Conservation (phyloP, 1,140 invertebrate genomes). For the Argopecten irradians region DNA sequence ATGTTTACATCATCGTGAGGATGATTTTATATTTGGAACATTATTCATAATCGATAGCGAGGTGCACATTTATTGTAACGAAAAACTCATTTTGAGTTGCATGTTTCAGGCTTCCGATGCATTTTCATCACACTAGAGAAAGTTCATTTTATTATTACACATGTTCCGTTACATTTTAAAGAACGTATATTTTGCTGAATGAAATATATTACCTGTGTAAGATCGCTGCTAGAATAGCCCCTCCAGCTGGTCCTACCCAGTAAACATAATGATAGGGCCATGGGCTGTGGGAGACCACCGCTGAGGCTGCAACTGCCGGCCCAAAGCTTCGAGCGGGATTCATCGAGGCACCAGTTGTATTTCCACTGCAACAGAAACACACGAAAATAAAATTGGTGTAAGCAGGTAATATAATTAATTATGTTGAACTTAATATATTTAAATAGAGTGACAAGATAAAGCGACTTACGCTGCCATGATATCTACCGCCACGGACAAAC, state of each 20-base stretch:
- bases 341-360: constrained; percentile 75
- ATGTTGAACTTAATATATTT: neutral
- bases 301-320: constrained; percentile 68
- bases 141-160: no score
- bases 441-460: neutral
- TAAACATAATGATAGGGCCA: constrained; percentile 76
- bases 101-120: no score
- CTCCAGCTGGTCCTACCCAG: constrained; percentile 73
- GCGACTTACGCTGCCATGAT: constrained; percentile 68
- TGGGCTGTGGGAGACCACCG: constrained; percentile 39
- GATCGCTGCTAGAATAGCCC: constrained; percentile 64
- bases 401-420: neutral
- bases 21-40: no score
- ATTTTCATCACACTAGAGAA: no score
- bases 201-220: constrained; percentile 66
- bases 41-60: no score
- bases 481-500: constrained; percentile 69
- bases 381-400: neutral
- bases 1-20: neutral
- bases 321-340: constrained; percentile 77
- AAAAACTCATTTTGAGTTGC: no score
- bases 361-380: constrained; percentile 35
- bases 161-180: no score
- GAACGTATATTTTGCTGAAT: neutral
- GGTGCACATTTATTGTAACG: no score